Evolutionary conservation across 2,113 vertebrate species (phyloP).

Genomic region (Romanogobio albipinnatus): DNA sequence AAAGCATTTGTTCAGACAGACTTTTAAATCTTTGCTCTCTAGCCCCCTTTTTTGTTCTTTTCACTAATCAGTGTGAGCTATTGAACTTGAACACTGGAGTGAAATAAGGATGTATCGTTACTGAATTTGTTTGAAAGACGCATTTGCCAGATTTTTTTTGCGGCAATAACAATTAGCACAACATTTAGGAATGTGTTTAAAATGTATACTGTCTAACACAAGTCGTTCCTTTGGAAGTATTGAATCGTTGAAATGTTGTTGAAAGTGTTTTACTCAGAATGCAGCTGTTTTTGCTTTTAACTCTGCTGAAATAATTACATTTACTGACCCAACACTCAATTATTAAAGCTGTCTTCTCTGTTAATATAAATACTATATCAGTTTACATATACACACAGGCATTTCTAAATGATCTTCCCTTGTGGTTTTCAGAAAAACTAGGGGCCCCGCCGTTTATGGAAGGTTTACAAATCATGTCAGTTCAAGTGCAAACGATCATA

Average conservation of each 20-base stretch:
- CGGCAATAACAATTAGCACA: constrained; percentile 4
- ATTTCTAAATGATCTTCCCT: background rate
- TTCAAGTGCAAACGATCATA: background rate
- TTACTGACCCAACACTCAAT: background rate
- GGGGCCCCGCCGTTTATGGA: background rate
- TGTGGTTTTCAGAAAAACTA: background rate
- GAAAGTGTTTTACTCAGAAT: background rate
- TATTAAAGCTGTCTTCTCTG: background rate
- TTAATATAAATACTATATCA: constrained; percentile 2
- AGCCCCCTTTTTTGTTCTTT: background rate
- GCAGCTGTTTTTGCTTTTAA: background rate
- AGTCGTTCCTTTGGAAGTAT: background rate
- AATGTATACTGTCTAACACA: background rate
- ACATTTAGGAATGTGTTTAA: background rate
- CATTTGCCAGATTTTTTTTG: background rate
- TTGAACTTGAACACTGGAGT: background rate
- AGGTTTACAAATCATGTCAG: background rate
- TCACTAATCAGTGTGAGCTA: background rate
- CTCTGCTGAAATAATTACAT: constrained; percentile 12
- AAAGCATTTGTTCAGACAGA: background rate
- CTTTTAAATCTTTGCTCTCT: background rate
- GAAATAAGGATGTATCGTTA: background rate
- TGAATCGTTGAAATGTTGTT: background rate
- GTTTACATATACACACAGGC: background rate
- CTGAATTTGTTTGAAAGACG: background rate